These are phyloP conservation scores for Pararge aegeria DNA, from an alignment of 1,140 invertebrate genomes.

Conservation along the genomic window DNA sequence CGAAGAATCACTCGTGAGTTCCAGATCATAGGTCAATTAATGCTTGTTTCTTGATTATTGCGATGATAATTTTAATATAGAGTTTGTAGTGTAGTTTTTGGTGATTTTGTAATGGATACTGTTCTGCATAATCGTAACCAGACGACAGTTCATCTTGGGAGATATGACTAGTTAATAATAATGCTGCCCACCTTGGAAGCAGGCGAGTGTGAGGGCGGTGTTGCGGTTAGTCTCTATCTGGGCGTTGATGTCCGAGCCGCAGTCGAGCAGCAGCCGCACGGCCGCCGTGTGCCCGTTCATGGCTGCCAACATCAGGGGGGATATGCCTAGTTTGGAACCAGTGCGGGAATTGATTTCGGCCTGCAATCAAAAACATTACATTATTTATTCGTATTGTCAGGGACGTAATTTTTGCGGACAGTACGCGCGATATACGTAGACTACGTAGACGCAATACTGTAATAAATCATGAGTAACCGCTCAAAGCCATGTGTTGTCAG, in stretches of 20 bases:
- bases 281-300: constrained; percentile 99
- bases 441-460: no score
- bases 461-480: no score
- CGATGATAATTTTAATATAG: no score
- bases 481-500: no score
- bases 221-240: constrained; percentile 99
- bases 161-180: not conserved
- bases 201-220: constrained; percentile 98
- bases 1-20: no score
- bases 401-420: no score
- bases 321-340: constrained; percentile 98
- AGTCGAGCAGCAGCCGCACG: constrained; percentile 95
- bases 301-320: constrained; percentile 98
- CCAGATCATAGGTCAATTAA: no score
- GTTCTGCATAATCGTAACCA: no score
- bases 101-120: no score
- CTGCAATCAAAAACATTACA: constrained; percentile 21
- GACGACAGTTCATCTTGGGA: not conserved
- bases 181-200: constrained; percentile 92
- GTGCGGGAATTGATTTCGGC: constrained; percentile 99
- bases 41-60: no score
- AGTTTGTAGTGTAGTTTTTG: no score
- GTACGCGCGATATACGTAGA: no score
- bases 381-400: not conserved
- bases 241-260: constrained; percentile 99